These are phyloP conservation scores for Masticophis lateralis DNA, from an alignment of 2,797 vertebrate genomes.

Conservation along the genomic window DNA sequence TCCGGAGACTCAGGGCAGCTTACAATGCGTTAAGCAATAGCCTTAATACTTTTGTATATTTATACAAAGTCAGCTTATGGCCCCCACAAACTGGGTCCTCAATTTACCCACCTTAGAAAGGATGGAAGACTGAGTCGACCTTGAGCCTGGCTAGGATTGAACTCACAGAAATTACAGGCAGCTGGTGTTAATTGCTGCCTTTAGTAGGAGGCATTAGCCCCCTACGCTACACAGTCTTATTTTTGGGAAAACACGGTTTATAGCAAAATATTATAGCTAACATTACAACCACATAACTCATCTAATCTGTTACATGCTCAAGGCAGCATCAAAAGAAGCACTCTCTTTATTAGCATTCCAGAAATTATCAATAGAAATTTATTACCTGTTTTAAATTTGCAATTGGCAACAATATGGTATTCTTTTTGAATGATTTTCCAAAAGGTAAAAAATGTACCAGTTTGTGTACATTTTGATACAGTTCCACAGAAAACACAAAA, in stretches of 20 bases:
- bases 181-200: too few species aligned
- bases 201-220: too few species aligned
- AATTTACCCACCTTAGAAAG: too few species aligned
- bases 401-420: background rate
- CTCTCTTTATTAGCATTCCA: background rate
- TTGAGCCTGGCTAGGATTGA: too few species aligned
- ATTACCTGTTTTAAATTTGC: background rate
- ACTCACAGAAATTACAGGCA: too few species aligned
- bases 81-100: too few species aligned
- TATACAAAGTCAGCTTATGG: too few species aligned
- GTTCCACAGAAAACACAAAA: background rate
- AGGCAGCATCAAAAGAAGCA: background rate
- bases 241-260: background rate
- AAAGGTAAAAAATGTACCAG: background rate
- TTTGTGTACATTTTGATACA: background rate
- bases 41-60: too few species aligned
- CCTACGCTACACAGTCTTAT: too few species aligned
- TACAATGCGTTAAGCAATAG: too few species aligned
- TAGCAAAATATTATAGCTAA: background rate
- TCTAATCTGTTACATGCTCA: background rate
- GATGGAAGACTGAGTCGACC: too few species aligned
- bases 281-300: background rate
- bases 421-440: background rate
- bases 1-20: too few species aligned
- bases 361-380: background rate